Evolutionary conservation across 2,888 invertebrate species (phyloP).

Genomic region (Hydroisotoma schaefferi): DNA sequence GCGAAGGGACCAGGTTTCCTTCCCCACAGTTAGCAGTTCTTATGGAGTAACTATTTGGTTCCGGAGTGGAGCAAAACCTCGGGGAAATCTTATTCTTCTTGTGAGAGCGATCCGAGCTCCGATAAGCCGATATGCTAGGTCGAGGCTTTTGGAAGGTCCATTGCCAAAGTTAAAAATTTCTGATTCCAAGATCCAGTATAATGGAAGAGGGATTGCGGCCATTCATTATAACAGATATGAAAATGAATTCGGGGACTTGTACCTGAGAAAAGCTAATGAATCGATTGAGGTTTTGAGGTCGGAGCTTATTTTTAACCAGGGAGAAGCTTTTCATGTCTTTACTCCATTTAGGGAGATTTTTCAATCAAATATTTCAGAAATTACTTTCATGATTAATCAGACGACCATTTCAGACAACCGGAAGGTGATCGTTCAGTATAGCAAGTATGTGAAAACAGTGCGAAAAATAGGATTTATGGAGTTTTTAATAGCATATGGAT

Average conservation of each 20-base stretch:
- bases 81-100: conserved; percentile 69
- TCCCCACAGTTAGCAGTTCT: conserved; percentile 82
- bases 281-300: conserved; percentile 74
- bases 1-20: conserved; percentile 77
- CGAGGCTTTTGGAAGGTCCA: conserved; percentile 62
- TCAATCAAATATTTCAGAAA: conserved; percentile 81
- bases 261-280: conserved; percentile 81
- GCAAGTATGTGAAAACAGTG: conserved; percentile 53
- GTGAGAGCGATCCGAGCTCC: conserved; percentile 48
- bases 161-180: conserved; percentile 70
- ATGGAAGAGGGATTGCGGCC: conserved; percentile 74
- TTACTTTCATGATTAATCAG: conserved; percentile 82
- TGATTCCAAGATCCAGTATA: conserved; percentile 73
- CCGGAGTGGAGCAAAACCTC: conserved; percentile 69
- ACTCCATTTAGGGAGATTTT: conserved; percentile 84
- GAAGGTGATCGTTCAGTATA: conserved; percentile 80
- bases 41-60: conserved; percentile 77
- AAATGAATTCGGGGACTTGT: conserved; percentile 80
- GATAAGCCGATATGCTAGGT: conserved; percentile 43
- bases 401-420: conserved; percentile 83
- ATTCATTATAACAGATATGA: conserved; percentile 84
- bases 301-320: conserved; percentile 73
- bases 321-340: conserved; percentile 76
- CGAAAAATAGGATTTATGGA: not conserved
- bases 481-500: not conserved